Base-by-base conservation (phyloP, 2,113 vertebrate species). In the Elanoides forficatus region DNA sequence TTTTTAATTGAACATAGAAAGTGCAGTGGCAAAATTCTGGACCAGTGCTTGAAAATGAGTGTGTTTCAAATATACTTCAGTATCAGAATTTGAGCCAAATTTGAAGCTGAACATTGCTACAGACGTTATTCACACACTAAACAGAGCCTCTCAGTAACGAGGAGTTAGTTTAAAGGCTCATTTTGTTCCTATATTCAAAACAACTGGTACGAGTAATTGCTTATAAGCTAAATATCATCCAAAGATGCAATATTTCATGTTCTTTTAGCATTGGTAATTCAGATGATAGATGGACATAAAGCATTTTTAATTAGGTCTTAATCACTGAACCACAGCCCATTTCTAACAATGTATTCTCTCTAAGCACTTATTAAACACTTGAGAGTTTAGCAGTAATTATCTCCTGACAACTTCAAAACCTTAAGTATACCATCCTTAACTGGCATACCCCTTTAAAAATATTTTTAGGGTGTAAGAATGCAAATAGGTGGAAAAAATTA, bases 381-480 rank as follows among this genome's bases (percentile, higher is more conserved):
- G 6, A 30, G 3, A 58, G 2, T 32, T 67, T 7, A 66, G 30
- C 22, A 81, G 34, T 1, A 59, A 16, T 29, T 30, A 78, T 30
- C 17, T 74, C 32, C 15, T 36, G 9, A 45, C 29, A 86, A 27
- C 40, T 59, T 88, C 36, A 92, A 88, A 95, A 81, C 18, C 11
- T 53, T 5, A 15, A 38, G 13, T 22, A 30, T 26, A 43, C 11
- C 26, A 84, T 11, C 42, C 42, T 32, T 32, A 90, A 67, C 42
- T 20, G 75, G 17, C 2, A 55, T 13, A 34, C 2, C 2, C 15
- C 10, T 92, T 81, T 8, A 20, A 15, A 71, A 76, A n/a, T 36
- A 62, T 14, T 71, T 68, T 32, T 10, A 65, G 29, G 9, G 17
- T 1, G 0, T 13, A 67, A 62, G 45, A 52, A 62, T 2, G 4